Evolutionary conservation across 2,113 vertebrate species (phyloP).

Genomic region (Chrysochloris asiatica): DNA sequence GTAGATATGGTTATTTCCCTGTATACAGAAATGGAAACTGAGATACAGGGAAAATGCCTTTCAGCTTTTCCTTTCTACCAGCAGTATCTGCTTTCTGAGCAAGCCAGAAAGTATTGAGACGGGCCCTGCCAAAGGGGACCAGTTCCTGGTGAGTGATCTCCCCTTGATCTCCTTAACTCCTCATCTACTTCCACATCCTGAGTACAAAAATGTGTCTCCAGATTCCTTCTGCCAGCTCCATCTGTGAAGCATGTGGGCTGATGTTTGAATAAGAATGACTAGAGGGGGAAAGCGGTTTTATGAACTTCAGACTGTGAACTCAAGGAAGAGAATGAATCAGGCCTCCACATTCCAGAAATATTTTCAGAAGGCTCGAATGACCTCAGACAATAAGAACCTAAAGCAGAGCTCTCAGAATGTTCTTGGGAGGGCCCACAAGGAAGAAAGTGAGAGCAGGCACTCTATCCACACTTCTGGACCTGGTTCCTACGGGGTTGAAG

Average conservation of each 20-base stretch:
- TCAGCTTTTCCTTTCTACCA: not conserved
- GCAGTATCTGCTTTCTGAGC: not conserved
- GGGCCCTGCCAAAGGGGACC: not conserved
- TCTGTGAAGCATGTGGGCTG: conserved; percentile 72
- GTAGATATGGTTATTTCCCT: not conserved
- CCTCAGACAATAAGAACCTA: conserved; percentile 75
- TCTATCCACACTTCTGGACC: not conserved
- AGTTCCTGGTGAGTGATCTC: not conserved
- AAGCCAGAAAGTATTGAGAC: not conserved
- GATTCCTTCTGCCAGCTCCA: conserved; percentile 58
- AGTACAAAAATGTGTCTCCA: conserved; percentile 52
- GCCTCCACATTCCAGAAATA: conserved; percentile 73
- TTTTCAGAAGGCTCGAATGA: conserved; percentile 71
- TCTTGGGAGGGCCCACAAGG: conserved; percentile 58
- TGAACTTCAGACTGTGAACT: conserved; percentile 77
- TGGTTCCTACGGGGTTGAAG: not conserved
- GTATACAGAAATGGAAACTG: not conserved
- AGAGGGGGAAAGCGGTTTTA: conserved; percentile 62
- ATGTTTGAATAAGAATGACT: conserved; percentile 76
- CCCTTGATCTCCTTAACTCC: conserved; percentile 44
- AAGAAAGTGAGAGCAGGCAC: not conserved
- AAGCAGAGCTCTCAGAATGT: not conserved
- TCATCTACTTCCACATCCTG: conserved; percentile 61
- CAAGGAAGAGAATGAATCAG: conserved; percentile 76
- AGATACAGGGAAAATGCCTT: not conserved